These are phyloP conservation scores for Cavia aperea DNA, from an alignment of 2,113 vertebrate species.

Conservation along the genomic window DNA sequence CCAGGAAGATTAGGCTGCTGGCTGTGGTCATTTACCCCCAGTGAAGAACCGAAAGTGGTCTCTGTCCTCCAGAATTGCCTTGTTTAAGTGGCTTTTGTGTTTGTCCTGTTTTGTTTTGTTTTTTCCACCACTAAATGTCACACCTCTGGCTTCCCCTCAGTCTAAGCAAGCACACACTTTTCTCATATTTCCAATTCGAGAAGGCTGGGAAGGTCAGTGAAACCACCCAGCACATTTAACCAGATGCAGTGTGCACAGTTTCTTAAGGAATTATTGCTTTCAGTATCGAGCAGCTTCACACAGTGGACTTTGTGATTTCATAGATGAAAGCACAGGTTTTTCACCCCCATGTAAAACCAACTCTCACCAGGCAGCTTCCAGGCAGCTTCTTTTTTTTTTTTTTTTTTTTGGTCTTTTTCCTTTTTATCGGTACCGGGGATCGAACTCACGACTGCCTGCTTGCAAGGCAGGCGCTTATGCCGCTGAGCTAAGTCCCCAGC, in stretches of 20 bases:
- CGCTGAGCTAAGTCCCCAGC: too few species aligned
- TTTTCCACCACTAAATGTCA: neutral
- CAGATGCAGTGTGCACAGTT: conserved; percentile 36
- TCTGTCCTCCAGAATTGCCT: neutral
- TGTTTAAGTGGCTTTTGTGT: too few species aligned
- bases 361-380: conserved; percentile 31
- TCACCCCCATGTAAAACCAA: neutral
- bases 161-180: neutral
- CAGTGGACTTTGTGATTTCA: conserved; percentile 40
- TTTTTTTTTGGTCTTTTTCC: too few species aligned
- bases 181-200: conserved; percentile 1
- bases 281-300: neutral
- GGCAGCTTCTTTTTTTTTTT: too few species aligned
- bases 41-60: neutral
- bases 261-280: conserved; percentile 51
- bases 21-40: fast-evolving
- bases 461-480: too few species aligned
- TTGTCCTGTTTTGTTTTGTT: too few species aligned
- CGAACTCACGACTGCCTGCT: too few species aligned
- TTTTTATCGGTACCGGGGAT: too few species aligned
- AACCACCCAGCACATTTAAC: conserved; percentile 17
- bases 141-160: neutral
- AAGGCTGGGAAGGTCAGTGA: conserved; percentile 32
- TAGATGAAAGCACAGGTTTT: conserved; percentile 26
- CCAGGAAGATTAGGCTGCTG: neutral